These are phyloP conservation scores for Hemiscyllium ocellatum DNA, from an alignment of 2,113 vertebrate genomes.

Conservation along the genomic window DNA sequence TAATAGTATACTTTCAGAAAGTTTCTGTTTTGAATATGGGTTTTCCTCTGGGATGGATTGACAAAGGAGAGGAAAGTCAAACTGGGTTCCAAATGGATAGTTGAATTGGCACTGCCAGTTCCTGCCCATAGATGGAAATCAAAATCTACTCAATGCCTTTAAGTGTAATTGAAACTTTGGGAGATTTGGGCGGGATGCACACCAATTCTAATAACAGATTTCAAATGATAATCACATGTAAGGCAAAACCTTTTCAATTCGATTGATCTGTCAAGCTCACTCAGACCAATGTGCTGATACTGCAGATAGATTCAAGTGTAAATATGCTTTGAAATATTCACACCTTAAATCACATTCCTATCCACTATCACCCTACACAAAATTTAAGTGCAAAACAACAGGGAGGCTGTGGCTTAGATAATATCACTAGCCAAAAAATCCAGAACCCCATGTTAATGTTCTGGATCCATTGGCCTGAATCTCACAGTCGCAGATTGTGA, in stretches of 20 bases:
- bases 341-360: not conserved
- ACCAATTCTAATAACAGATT: not conserved
- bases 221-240: not conserved
- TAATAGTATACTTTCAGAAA: slow-evolving; percentile 11
- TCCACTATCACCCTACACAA: not conserved
- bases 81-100: not conserved
- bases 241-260: not conserved
- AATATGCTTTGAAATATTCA: too few species aligned
- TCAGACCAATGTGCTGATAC: not conserved
- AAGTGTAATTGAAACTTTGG: not conserved
- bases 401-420: too few species aligned
- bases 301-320: not conserved
- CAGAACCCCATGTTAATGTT: too few species aligned
- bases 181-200: not conserved
- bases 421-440: too few species aligned
- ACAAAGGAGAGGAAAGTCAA: not conserved
- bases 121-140: not conserved
- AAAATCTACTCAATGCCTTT: not conserved
- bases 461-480: too few species aligned
- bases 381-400: not conserved
- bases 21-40: not conserved
- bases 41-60: not conserved
- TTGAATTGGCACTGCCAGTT: not conserved
- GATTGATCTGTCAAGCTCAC: not conserved
- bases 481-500: too few species aligned